Conservation (phyloP, 2,797 vertebrate genomes). For the Siniperca undulata region DNA sequence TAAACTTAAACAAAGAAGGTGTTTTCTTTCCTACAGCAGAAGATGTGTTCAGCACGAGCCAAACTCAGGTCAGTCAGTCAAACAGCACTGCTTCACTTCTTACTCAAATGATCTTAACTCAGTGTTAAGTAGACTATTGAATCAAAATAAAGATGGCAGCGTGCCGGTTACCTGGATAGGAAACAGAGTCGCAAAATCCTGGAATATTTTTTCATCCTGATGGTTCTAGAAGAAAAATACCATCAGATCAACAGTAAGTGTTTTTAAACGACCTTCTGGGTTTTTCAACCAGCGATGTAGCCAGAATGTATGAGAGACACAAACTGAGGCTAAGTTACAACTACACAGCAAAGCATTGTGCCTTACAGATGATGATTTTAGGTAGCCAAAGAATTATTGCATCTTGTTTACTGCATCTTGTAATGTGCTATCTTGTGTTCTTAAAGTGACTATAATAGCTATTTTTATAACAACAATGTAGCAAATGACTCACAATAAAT, state of each 20-base stretch:
- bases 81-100: slow-evolving; percentile 27
- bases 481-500: background rate
- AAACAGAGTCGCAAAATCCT: background rate
- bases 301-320: background rate
- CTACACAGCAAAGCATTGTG: background rate
- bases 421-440: background rate
- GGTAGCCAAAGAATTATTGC: no score
- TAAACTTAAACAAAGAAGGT: no score
- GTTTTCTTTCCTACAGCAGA: slow-evolving; percentile 43
- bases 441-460: background rate
- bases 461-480: background rate
- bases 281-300: background rate
- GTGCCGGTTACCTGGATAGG: no score
- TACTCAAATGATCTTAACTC: slow-evolving; percentile 26
- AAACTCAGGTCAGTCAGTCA: slow-evolving; percentile 55
- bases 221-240: background rate
- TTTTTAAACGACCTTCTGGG: background rate
- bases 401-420: no score
- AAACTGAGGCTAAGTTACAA: background rate
- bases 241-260: no score
- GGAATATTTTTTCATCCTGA: background rate
- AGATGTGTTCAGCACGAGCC: slow-evolving; percentile 43
- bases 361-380: no score
- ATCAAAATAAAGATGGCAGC: no score
- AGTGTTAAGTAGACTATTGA: background rate